These are phyloP conservation scores for Tinamus major DNA, from an alignment of 2,797 vertebrate species.

Conservation along the genomic window DNA sequence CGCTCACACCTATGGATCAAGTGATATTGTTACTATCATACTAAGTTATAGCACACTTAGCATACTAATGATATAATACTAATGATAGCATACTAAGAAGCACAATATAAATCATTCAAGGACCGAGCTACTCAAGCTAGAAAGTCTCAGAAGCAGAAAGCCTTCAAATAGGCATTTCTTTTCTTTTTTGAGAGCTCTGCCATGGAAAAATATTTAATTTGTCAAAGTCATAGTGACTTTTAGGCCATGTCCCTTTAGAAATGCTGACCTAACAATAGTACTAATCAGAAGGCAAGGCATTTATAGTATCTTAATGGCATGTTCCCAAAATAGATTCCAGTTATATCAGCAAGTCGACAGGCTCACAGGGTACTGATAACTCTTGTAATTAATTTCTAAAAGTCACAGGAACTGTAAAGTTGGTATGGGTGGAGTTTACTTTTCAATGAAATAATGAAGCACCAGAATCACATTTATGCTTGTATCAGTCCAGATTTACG, in stretches of 20 bases:
- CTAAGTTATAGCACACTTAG: no score
- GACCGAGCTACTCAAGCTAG: not conserved
- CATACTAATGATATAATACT: no score
- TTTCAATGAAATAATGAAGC: conserved; percentile 18
- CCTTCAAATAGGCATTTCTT: not conserved
- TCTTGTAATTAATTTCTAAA: conserved; percentile 67
- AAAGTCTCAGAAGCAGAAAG: not conserved
- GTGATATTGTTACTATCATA: not conserved
- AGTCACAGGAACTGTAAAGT: conserved; percentile 66
- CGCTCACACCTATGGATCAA: not conserved
- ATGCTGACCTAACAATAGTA: conserved; percentile 70
- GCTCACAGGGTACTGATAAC: conserved; percentile 41
- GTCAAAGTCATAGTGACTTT: conserved; percentile 74
- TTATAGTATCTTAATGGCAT: conserved; percentile 73
- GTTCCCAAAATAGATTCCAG: conserved; percentile 69
- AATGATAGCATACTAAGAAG: not conserved
- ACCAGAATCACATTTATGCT: conserved; percentile 1
- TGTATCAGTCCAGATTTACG: not conserved
- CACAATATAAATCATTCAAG: not conserved
- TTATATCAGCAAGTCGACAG: conserved; percentile 66
- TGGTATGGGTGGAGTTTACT: conserved; percentile 34
- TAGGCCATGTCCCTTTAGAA: conserved; percentile 71
- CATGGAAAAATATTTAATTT: conserved; percentile 47
- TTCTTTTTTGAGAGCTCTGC: not conserved
- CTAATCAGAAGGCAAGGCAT: conserved; percentile 71